Evolutionary conservation across 1,140 invertebrate genomes (phyloP).

Genomic region (Galleria mellonella): DNA sequence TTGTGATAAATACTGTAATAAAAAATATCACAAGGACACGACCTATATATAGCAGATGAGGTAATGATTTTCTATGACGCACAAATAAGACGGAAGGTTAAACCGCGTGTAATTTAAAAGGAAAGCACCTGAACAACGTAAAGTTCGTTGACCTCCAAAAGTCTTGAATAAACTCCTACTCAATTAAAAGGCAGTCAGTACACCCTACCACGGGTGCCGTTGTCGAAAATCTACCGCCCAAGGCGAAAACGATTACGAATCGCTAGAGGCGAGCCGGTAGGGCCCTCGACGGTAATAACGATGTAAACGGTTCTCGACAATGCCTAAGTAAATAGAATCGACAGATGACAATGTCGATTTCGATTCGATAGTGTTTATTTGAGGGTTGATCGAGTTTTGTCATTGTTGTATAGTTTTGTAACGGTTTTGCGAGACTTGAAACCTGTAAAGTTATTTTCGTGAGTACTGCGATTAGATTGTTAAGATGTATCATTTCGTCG

Average conservation of each 20-base stretch:
- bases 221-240: conserved; percentile 31
- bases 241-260: conserved; percentile 47
- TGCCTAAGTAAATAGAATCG: conserved; percentile 25
- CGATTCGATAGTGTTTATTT: conserved; percentile 34
- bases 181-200: conserved; percentile 29
- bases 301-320: no score
- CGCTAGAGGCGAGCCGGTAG: conserved; percentile 17
- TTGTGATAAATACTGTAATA: no score
- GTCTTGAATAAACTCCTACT: conserved; percentile 16
- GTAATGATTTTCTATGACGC: no score
- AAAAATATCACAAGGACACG: no score
- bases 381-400: conserved; percentile 14
- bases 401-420: conserved; percentile 12
- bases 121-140: conserved; percentile 1
- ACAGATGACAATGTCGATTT: conserved; percentile 43
- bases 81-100: no score
- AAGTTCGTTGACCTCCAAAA: conserved; percentile 21
- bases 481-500: no score
- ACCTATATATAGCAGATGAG: no score
- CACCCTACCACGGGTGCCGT: conserved; percentile 16
- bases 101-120: not conserved
- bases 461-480: no score
- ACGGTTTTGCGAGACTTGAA: conserved; percentile 15
- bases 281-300: conserved; percentile 31
- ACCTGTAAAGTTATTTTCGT: no score